Evolutionary conservation across 2,888 invertebrate genomes (phyloP).

Genomic region (Lordiphosa fenestrarum): DNA sequence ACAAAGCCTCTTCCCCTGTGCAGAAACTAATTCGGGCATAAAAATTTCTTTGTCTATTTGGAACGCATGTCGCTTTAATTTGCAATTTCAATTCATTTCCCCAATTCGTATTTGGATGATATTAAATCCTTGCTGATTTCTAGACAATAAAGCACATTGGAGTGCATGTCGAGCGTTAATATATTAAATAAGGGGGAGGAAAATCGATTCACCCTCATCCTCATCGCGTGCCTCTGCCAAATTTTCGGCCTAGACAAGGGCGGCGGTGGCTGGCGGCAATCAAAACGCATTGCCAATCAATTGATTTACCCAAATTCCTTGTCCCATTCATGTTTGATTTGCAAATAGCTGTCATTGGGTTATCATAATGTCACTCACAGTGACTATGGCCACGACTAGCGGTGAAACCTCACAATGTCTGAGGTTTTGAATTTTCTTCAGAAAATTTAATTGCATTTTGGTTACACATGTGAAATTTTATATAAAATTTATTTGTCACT

Average conservation of each 20-base stretch:
- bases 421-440: slow-evolving; percentile 4
- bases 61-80: slow-evolving; percentile 40
- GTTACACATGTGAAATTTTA: neutral
- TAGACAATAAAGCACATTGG: slow-evolving; percentile 45
- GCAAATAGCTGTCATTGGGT: slow-evolving; percentile 58
- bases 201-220: slow-evolving; percentile 22
- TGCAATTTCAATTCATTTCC: slow-evolving; percentile 38
- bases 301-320: slow-evolving; percentile 56
- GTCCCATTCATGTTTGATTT: slow-evolving; percentile 46
- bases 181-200: slow-evolving; percentile 43
- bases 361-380: slow-evolving; percentile 50
- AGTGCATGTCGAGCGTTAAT: slow-evolving; percentile 60
- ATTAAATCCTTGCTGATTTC: slow-evolving; percentile 30
- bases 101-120: neutral
- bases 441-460: slow-evolving; percentile 12
- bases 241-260: slow-evolving; percentile 24
- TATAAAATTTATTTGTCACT: neutral
- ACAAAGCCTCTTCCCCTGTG: neutral
- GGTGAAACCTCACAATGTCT: too few species aligned
- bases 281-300: slow-evolving; percentile 71
- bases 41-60: slow-evolving; percentile 2
- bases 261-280: slow-evolving; percentile 47
- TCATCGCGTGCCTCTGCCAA: slow-evolving; percentile 51
- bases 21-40: slow-evolving; percentile 5
- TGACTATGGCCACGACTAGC: neutral